phyloP scores from a whole-genome alignment of 2,797 vertebrate species.

The Muscicapa striata region DNA sequence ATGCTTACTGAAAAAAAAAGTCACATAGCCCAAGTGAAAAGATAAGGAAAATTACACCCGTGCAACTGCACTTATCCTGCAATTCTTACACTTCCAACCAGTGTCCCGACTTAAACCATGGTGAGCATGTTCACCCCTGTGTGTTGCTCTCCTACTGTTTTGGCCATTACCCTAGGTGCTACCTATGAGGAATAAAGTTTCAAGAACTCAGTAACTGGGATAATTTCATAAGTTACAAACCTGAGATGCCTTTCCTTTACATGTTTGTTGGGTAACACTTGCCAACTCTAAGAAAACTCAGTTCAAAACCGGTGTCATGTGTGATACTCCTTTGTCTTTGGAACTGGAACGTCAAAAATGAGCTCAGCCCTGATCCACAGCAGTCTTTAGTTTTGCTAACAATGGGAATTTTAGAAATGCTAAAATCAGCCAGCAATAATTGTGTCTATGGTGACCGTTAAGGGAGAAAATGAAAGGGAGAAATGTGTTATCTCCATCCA shows the following conservation, averaged over 20 bases:
- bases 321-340: not conserved
- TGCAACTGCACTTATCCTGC: rapidly evolving
- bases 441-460: not conserved
- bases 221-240: not conserved
- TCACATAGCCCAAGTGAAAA: not conserved
- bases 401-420: not conserved
- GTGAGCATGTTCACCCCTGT: rapidly evolving
- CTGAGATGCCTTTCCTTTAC: not conserved
- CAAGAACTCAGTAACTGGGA: not conserved
- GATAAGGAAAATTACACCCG: rapidly evolving
- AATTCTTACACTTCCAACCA: no score
- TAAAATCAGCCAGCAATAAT: not conserved
- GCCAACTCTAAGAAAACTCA: not conserved
- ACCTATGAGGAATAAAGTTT: not conserved
- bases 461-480: not conserved
- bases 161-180: rapidly evolving
- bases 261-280: not conserved
- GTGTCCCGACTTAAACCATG: rapidly evolving
- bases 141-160: not conserved
- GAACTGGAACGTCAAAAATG: not conserved
- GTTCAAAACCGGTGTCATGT: not conserved
- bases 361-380: not conserved
- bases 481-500: not conserved
- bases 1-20: not conserved
- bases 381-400: not conserved